Base-by-base conservation (phyloP, 2,113 vertebrate genomes). In the Polyodon spathula region DNA sequence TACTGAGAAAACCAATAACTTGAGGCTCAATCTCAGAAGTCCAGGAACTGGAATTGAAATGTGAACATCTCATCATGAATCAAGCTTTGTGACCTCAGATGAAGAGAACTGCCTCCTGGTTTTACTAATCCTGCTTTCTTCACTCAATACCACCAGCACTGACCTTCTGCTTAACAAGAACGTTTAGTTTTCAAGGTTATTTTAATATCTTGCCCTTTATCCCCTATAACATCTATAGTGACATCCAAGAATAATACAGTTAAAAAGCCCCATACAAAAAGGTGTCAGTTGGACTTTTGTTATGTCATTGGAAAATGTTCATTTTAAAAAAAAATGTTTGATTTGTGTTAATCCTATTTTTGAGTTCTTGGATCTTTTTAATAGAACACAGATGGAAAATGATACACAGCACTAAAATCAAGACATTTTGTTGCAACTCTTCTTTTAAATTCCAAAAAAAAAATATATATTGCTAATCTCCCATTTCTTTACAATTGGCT, bases 371-470 rank as follows among this genome's bases (percentile, higher is more conserved):
- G 63, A 55, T 78, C 63, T 66, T 64, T 69, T 68, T 66, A 17
- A 27, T 27, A 54, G 67, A 53, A 54, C 12, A 52, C 9, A 17
- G 50, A 64, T 64, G 67, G 63, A 67, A 72, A 74, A 72, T 73
- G 64, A 66, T 66, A 59, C 58, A 66, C 62, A 69, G 54, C 62
- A 61, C 58, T 37, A 67, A 68, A 69, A 64, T 59, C 53, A 53
- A 56, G 65, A 62, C 56, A 2, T 79, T 75, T 77, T 73, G 78
- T 78, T 79, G 73, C 77, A 76, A 75, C 71, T 72, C 56, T 61
- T 56, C 52, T 63, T 6, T 68, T 16, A 56, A 44, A 27, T 27
- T 27, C n/a, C n/a, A n/a, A 27, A 27, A 27, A 27, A 27, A 27
- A 27, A 27, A 27, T 27, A 27, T 27, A 27, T 27, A 27, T 27